Base-by-base conservation (phyloP, 2,113 vertebrate genomes). In the Symphodus melops region DNA sequence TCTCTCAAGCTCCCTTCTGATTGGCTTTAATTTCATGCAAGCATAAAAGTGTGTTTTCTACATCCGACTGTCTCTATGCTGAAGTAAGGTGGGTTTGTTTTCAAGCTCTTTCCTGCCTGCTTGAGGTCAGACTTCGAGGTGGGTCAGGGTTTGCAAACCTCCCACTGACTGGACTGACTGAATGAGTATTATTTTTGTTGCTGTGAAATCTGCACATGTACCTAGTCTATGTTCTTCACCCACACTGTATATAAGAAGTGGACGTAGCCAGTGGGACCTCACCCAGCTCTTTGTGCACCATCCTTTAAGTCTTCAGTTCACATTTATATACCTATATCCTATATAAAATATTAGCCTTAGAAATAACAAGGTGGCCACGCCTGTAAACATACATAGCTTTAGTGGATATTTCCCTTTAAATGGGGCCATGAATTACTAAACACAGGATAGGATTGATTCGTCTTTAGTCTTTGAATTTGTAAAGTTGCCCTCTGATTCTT, bases 61-160 rank as follows among this genome's bases (percentile, higher is more conserved):
- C 49, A 33, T 66, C 13, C 13, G 6, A 70, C 81, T 84, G 81
- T 12, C 41, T 66, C 25, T 81, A 52, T 23, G 68, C 54, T 13
- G 62, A 37, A 49, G 25, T 68, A 56, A 61, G 61, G 25, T 46
- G 60, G 46, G 37, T 60, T 78, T 77, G 68, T 72, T 77, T 89
- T 21, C 60, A 84, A 86, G 42, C 83, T 84, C 86, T 89, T 58
- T 51, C 69, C 82, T 76, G 75, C 75, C 68, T 64, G 17, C 16
- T 48, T 1, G 1, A 41, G 21, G 20, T 39, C 28, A 71, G 46
- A 1, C 16, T 5, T 9, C 37, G 12, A 53, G 77, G 76, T 81
- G 86, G 77, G 58, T 69, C 55, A 70, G 86, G 74, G 82, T 82
- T 83, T 85, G 81, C 14, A 87, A 85, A 86, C 56, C 65, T 48